Evolutionary conservation across 2,113 vertebrate genomes (phyloP), one percentile per base, ranked within the genome.

Genomic region (Hippocampus comes): DNA sequence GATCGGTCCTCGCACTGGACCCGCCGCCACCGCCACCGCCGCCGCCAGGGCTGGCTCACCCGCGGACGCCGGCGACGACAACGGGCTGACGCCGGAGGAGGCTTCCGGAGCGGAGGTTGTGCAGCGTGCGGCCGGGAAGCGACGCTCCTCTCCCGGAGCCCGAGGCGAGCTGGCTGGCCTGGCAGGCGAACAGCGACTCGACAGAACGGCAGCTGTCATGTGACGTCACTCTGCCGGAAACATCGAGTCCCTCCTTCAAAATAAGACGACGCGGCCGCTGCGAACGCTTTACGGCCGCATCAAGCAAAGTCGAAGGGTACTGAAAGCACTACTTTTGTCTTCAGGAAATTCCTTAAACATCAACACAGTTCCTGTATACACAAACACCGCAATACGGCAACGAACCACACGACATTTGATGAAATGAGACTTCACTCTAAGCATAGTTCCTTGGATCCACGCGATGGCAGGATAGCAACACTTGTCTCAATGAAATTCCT

Each of bases 1-100:
- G 86, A 74, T 83, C 74, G 68, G 65, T 78, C 69, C 78, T 73
- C 60, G 72, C 76, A 70, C 85, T 74, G 86, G 86, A 89, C 86
- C 88, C 87, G 34, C 9, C 71, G 69, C 59, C 65, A 8, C 55
- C 18, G 69, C 23, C 65, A 9, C 68, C 68, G 68, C 34, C 67
- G 60, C 34, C 38, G 34, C 34, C 21, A 21, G 34, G 20, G 46
- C 68, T 75, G 38, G 46, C 68, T 75, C 61, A 63, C 20, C 60
- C 14, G 74, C 60, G 70, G 69, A n/a, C 64, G 15, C 64, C 67
- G 73, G 27, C 68, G 59, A 68, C 70, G 43, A 46, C 68, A 70
- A 71, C 83, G 59, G 72, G 3, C 78, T 60, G 51, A 70, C 83
- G 75, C 75, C 43, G 66, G 57, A 12, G 6, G n/a, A 23, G 25